Conservation (phyloP, 1,140 invertebrate genomes). For the Leptestheria dahalacensis region DNA sequence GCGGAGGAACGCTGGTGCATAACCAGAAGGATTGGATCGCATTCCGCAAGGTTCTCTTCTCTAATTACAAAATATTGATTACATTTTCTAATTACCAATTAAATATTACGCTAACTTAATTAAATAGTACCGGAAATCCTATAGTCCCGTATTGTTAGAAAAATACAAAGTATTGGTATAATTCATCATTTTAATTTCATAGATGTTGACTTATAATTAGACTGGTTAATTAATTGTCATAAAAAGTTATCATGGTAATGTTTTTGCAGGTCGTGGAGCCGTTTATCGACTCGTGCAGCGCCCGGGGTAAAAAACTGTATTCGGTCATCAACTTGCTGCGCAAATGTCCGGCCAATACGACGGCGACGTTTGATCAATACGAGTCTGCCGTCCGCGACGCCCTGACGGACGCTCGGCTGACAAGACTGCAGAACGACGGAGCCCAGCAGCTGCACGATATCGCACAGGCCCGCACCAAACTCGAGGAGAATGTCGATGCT, state of each 20-base stretch:
- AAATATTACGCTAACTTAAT: no score
- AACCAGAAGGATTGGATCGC: slow-evolving; percentile 16
- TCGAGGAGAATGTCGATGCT: slow-evolving; percentile 12
- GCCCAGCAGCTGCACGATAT: slow-evolving; percentile 8
- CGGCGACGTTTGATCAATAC: background rate
- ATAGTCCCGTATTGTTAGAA: background rate
- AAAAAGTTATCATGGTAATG: background rate
- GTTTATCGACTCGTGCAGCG: slow-evolving; percentile 11
- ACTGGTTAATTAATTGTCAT: no score
- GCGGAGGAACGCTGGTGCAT: slow-evolving; percentile 9
- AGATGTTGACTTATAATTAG: no score
- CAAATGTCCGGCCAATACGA: background rate
- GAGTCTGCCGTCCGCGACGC: background rate
- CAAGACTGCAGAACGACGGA: background rate
- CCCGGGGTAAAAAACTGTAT: slow-evolving; percentile 7
- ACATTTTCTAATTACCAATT: no score
- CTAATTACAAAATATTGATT: no score
- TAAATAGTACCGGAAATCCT: no score
- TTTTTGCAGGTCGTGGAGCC: slow-evolving; percentile 12
- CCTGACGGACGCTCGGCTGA: slow-evolving; percentile 2
- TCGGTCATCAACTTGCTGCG: slow-evolving; percentile 10
- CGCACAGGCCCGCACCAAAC: slow-evolving; percentile 5
- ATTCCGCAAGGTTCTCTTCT: slow-evolving; percentile 11
- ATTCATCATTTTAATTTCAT: no score
- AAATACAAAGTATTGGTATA: background rate